Base-by-base conservation (phyloP, 2,888 invertebrate species). In the Abrostola triplasia region DNA sequence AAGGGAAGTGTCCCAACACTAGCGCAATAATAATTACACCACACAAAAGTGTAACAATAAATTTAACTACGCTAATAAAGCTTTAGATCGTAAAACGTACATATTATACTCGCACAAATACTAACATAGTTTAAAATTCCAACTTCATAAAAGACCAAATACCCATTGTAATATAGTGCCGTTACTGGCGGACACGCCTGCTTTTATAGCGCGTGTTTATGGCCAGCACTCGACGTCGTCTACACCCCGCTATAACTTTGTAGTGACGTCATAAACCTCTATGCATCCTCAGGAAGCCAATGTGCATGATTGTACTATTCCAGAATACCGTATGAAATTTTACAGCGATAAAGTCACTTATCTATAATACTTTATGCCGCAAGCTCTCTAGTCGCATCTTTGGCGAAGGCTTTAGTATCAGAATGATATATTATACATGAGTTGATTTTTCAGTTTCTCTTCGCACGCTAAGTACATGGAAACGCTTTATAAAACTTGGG, bases 141-240 rank as follows among this genome's bases (percentile, higher is more conserved):
- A 62, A 64, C 70, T 73, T 62, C 67, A 76, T 76, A 76, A 70
- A 76, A 76, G 64, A 59, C 54, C 66, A 57, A 63, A 67, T 59
- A 64, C 56, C 60, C 63, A 67, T 77, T 69, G 77, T 74, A 69
- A 74, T 64, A 47, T 59, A 67, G 69, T 65, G 68, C 64, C 74
- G 69, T 77, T 77, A 63, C 65, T 63, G 24, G 70, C 79, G 78
- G 79, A 82, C 79, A 77, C 72, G 64, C 74, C 76, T 75, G 70
- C 74, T 83, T 24, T 82, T 86, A 79, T 77, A 63, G 77, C 70
- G 72, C 68, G 79, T 84, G 84, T 87, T 87, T 84, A 87, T 83
- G 79, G 68, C 77, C 77, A 70, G 64, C 67, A 75, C 78, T 77
- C 78, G 76, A 77, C 76, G 74, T 83, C 82, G 81, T 82, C 76